Conservation (phyloP, 2,113 vertebrate species). For the Paedocypris sp. region DNA sequence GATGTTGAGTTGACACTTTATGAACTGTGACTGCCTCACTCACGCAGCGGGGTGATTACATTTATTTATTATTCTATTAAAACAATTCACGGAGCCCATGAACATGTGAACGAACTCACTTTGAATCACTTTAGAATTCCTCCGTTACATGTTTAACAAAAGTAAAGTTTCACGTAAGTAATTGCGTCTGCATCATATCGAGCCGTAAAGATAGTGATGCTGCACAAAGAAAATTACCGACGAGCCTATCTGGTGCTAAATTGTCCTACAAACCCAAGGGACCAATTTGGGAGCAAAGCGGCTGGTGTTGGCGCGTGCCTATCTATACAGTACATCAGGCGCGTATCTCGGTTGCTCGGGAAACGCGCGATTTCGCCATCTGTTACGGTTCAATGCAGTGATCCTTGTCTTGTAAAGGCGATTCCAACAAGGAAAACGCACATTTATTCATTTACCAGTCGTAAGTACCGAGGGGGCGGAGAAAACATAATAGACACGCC, state of each 20-base stretch:
- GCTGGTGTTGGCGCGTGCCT: slow-evolving; percentile 16
- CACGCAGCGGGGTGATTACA: slow-evolving; percentile 19
- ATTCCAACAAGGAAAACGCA: slow-evolving; percentile 27
- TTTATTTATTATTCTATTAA: slow-evolving; percentile 16
- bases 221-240: slow-evolving; percentile 42
- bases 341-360: slow-evolving; percentile 59
- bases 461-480: not conserved
- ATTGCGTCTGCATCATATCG: not conserved
- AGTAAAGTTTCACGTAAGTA: too few species aligned
- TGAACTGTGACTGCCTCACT: slow-evolving; percentile 7
- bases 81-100: slow-evolving; percentile 20
- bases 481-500: not conserved
- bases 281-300: slow-evolving; percentile 71
- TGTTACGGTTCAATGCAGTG: slow-evolving; percentile 48
- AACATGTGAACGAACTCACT: slow-evolving; percentile 14
- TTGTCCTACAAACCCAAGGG: slow-evolving; percentile 57
- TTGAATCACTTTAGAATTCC: too few species aligned
- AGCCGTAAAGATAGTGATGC: not conserved
- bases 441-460: not conserved
- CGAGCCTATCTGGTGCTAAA: slow-evolving; percentile 56
- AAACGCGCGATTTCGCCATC: slow-evolving; percentile 59
- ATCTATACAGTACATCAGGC: slow-evolving; percentile 9
- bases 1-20: slow-evolving; percentile 31
- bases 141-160: too few species aligned
- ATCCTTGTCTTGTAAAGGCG: slow-evolving; percentile 49